Percentiles rank a stretch among this genome's conserved stretches.
phyloP scores from a whole-genome alignment of 2,113 vertebrate species.

The Morone chrysops region DNA sequence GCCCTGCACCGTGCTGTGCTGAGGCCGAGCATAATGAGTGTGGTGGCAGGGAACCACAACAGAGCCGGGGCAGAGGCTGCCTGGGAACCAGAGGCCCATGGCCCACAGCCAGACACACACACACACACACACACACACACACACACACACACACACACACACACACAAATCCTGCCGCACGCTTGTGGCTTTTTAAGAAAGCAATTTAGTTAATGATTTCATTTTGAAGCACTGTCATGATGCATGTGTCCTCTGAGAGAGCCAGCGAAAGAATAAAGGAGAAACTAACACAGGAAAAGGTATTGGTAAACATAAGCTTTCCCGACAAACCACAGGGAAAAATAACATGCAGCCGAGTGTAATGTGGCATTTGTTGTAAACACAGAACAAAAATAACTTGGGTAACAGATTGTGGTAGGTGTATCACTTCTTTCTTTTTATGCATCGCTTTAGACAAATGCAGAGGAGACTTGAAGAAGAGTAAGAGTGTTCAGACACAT shows the following conservation, averaged over 20 bases:
- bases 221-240: conserved; percentile 81
- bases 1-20: conserved; percentile 69
- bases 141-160: conserved; percentile 77
- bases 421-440: conserved; percentile 24
- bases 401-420: conserved; percentile 48
- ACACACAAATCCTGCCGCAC: conserved; percentile 76
- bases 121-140: conserved; percentile 76
- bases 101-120: conserved; percentile 78
- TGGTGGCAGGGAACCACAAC: conserved; percentile 85
- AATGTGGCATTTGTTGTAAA: conserved; percentile 58
- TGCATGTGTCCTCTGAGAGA: conserved; percentile 68
- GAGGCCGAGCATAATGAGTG: conserved; percentile 81
- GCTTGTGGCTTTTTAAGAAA: conserved; percentile 83
- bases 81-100: conserved; percentile 80
- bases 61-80: conserved; percentile 79
- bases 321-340: conserved; percentile 49
- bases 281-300: conserved; percentile 58
- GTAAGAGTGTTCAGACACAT: conserved; percentile 63
- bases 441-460: conserved; percentile 35
- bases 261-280: conserved; percentile 65
- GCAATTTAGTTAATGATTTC: conserved; percentile 86
- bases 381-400: conserved; percentile 32
- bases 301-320: conserved; percentile 73
- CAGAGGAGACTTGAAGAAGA: conserved; percentile 49
- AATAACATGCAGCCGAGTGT: conserved; percentile 50